phyloP scores from a whole-genome alignment of 2,888 invertebrate genomes.

The Nymphalis c-album region DNA sequence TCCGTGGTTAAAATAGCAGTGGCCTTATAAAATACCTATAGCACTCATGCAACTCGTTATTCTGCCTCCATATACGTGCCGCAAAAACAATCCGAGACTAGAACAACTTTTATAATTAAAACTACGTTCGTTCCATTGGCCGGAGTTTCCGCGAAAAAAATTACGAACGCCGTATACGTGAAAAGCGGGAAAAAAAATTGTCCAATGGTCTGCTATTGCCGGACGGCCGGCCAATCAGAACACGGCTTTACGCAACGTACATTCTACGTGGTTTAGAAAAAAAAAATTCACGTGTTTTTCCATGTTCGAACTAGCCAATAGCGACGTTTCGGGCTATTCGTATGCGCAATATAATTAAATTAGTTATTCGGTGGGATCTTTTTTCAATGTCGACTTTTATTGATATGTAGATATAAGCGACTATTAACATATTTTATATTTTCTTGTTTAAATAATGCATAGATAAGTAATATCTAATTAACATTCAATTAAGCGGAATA shows the following conservation, averaged over 20 bases:
- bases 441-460: conserved; percentile 5
- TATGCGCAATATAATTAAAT: conserved; percentile 68
- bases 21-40: conserved; percentile 36
- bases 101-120: conserved; percentile 75
- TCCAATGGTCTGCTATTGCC: conserved; percentile 65
- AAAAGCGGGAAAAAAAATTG: conserved; percentile 74
- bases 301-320: conserved; percentile 70
- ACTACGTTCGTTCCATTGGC: conserved; percentile 71
- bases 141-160: conserved; percentile 70
- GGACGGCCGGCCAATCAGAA: conserved; percentile 62
- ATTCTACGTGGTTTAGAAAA: conserved; percentile 75
- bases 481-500: background rate
- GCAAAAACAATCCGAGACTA: conserved; percentile 42
- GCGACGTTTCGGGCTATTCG: conserved; percentile 47
- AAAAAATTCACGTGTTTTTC: conserved; percentile 78
- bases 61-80: conserved; percentile 26
- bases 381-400: conserved; percentile 37
- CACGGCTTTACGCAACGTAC: conserved; percentile 63
- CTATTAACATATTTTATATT: conserved; percentile 5
- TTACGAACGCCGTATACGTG: conserved; percentile 68
- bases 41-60: conserved; percentile 29
- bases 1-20: conserved; percentile 18
- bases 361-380: conserved; percentile 48
- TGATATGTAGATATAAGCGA: conserved; percentile 14
- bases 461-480: background rate